Evolutionary conservation across 2,888 invertebrate genomes (phyloP).

Genomic region (Thumatha senex): DNA sequence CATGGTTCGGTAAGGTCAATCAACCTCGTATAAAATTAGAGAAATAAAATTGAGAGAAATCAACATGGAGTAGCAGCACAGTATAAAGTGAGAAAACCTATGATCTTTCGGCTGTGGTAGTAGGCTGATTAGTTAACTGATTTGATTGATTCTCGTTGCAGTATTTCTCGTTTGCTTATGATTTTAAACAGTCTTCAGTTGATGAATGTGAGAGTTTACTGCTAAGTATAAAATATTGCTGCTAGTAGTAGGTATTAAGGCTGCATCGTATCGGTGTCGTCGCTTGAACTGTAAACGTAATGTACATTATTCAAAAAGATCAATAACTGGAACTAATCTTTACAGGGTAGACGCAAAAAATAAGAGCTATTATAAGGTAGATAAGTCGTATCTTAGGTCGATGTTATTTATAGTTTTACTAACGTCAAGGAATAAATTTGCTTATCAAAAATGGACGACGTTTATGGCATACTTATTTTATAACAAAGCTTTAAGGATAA

Average conservation of each 20-base stretch:
- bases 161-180: too few species aligned
- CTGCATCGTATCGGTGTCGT: background rate
- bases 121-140: too few species aligned
- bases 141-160: too few species aligned
- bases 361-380: conserved; percentile 14
- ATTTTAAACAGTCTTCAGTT: too few species aligned
- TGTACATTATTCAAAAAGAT: conserved; percentile 1
- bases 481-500: background rate
- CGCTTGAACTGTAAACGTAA: background rate
- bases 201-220: too few species aligned
- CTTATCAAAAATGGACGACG: conserved; percentile 14
- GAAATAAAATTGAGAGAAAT: too few species aligned
- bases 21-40: too few species aligned
- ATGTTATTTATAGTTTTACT: conserved; percentile 25
- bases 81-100: too few species aligned
- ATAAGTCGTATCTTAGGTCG: conserved; percentile 15
- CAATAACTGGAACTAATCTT: conserved; percentile 27
- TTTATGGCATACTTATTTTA: conserved; percentile 9
- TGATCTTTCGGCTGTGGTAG: too few species aligned
- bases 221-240: background rate
- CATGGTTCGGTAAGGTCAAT: too few species aligned
- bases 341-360: conserved; percentile 28
- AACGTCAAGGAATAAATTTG: conserved; percentile 10
- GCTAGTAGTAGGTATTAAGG: too few species aligned
- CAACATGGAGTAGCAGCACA: too few species aligned